Percentiles rank a stretch among this genome's conserved stretches.
These are phyloP conservation scores for Patiria miniata DNA, from an alignment of 35 echinoderm and acorn worm species.

Conservation along the genomic window DNA sequence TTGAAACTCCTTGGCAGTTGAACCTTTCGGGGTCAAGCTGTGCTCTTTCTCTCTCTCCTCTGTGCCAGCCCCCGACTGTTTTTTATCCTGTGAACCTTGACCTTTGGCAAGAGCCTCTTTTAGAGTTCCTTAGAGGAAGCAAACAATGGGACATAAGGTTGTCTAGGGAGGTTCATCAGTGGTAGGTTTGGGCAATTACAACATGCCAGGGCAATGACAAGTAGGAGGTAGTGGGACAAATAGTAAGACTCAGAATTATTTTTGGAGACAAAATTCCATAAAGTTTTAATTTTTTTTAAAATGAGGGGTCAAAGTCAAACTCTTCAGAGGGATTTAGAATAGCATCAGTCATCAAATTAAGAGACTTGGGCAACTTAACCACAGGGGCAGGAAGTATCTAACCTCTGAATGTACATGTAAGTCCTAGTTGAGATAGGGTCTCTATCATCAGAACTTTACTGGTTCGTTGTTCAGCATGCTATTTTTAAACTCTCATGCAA, in stretches of 20 bases:
- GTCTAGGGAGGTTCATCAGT: not conserved
- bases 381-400: too few relatives aligned
- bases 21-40: not conserved
- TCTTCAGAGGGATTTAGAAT: too few relatives aligned
- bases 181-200: not conserved
- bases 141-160: conserved; percentile 3
- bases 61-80: not conserved
- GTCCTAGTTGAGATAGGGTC: too few relatives aligned
- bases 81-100: conserved; percentile 4
- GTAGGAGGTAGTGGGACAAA: not conserved
- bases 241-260: too few relatives aligned
- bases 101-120: not conserved
- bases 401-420: too few relatives aligned
- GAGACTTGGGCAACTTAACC: too few relatives aligned
- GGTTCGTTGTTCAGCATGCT: not conserved
- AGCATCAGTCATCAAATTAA: too few relatives aligned
- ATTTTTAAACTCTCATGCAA: not conserved
- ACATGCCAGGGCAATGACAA: not conserved
- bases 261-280: too few relatives aligned
- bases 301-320: too few relatives aligned
- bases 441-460: not conserved
- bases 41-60: conserved; percentile 2
- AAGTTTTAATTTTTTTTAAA: too few relatives aligned
- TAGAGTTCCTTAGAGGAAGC: not conserved
- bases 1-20: not conserved